These are phyloP conservation scores for Callimorpha dominula DNA, from an alignment of 2,888 invertebrate genomes.

Conservation along the genomic window DNA sequence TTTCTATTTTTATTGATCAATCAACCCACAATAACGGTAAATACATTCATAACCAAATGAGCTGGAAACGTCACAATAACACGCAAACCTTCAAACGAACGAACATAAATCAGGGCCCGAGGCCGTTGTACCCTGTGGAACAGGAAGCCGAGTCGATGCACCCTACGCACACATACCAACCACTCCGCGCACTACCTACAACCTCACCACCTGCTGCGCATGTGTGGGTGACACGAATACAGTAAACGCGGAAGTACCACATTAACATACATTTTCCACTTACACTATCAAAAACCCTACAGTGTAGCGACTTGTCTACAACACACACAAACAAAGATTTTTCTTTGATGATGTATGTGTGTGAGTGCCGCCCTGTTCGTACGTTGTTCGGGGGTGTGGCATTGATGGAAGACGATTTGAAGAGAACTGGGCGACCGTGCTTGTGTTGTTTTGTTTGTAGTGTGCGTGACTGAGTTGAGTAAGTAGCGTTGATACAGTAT, in stretches of 20 bases:
- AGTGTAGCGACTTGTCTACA: conserved; percentile 57
- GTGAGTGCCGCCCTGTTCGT: conserved; percentile 77
- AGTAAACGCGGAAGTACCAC: conserved; percentile 79
- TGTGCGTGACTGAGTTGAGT: conserved; percentile 53
- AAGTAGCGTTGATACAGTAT: conserved; percentile 52
- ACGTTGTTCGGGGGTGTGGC: conserved; percentile 78
- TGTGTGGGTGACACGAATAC: conserved; percentile 79
- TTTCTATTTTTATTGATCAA: conserved; percentile 55
- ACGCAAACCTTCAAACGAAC: conserved; percentile 78
- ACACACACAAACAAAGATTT: conserved; percentile 40
- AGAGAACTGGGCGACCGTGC: conserved; percentile 58
- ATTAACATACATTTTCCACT: conserved; percentile 81
- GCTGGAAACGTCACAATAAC: conserved; percentile 74
- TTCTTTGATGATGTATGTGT: conserved; percentile 62
- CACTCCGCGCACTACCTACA: conserved; percentile 34
- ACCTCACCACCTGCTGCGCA: conserved; percentile 13
- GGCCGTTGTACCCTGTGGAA: conserved; percentile 82
- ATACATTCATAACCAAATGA: conserved; percentile 60
- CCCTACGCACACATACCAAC: conserved; percentile 69
- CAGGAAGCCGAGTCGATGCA: conserved; percentile 85
- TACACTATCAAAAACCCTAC: conserved; percentile 59
- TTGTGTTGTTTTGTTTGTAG: conserved; percentile 53
- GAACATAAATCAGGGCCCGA: conserved; percentile 79
- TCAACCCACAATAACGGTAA: conserved; percentile 54
- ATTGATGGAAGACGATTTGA: conserved; percentile 54